Evolutionary conservation across 2,113 vertebrate species (phyloP).

Genomic region (Elaphurus davidianus): DNA sequence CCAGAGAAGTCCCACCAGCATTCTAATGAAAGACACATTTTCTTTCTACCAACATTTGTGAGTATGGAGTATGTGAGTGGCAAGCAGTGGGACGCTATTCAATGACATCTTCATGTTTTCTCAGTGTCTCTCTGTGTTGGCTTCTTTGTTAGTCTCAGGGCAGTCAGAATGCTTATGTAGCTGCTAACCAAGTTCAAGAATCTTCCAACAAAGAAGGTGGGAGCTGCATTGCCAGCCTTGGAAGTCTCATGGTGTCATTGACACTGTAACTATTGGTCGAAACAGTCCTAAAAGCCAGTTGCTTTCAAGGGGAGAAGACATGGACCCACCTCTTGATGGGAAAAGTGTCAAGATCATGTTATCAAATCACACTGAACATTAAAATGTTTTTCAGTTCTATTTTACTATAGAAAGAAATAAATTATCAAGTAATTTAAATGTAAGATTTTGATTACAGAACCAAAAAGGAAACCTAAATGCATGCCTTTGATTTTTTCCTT

Average conservation of each 20-base stretch:
- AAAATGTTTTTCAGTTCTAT: not conserved
- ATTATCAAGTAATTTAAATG: not conserved
- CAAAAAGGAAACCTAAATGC: not conserved
- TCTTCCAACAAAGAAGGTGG: not conserved
- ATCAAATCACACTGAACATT: constrained; percentile 8
- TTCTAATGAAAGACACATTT: not conserved
- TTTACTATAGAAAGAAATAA: constrained; percentile 11
- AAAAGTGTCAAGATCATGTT: not conserved
- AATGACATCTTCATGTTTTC: not conserved
- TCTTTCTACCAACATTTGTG: not conserved
- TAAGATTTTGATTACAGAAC: not conserved
- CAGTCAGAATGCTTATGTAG: not conserved
- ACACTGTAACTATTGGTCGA: not conserved
- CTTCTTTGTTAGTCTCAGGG: not conserved
- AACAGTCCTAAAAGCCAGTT: not conserved
- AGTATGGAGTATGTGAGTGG: not conserved
- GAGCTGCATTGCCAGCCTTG: not conserved
- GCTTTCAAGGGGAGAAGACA: not conserved
- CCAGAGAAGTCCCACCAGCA: not conserved
- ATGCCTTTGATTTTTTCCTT: not conserved
- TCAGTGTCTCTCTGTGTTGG: not conserved
- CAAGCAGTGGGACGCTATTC: not conserved
- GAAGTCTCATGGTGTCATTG: not conserved
- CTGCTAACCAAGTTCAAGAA: not conserved
- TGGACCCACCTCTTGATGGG: not conserved